phyloP scores from a whole-genome alignment of 2,113 vertebrate species.

The Heterotis niloticus region DNA sequence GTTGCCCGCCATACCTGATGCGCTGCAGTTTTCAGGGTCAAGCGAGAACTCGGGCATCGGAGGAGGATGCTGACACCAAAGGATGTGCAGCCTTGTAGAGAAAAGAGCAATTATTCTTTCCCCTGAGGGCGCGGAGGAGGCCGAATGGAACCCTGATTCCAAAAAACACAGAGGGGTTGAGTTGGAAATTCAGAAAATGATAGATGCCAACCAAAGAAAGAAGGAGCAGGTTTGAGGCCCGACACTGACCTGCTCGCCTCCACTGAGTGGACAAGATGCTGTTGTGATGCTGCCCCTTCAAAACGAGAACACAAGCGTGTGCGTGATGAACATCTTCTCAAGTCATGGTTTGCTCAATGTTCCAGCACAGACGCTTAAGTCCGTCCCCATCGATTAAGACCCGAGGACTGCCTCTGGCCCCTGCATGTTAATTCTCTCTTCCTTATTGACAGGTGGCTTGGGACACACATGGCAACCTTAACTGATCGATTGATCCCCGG shows the following conservation, averaged over 20 bases:
- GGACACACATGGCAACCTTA: too few relatives aligned
- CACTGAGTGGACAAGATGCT: too few relatives aligned
- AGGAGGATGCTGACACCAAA: not conserved
- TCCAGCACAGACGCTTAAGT: too few relatives aligned
- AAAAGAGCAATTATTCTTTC: not conserved
- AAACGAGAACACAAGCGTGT: too few relatives aligned
- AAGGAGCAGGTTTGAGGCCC: not conserved
- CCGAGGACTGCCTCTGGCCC: too few relatives aligned
- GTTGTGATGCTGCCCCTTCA: too few relatives aligned
- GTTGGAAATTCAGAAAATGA: not conserved
- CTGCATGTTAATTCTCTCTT: too few relatives aligned
- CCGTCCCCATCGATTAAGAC: too few relatives aligned
- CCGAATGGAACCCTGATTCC: not conserved
- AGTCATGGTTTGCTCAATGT: too few relatives aligned
- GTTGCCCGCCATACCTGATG: not conserved
- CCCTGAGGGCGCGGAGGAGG: slow-evolving; percentile 6
- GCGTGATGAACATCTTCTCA: too few relatives aligned
- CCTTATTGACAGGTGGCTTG: too few relatives aligned
- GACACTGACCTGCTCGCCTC: not conserved
- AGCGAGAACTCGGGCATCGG: slow-evolving; percentile 14
- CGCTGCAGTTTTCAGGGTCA: not conserved
- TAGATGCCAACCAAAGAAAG: slow-evolving; percentile 3
- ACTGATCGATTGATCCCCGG: too few relatives aligned
- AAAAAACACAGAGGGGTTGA: slow-evolving; percentile 10
- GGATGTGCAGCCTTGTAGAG: slow-evolving; percentile 4